Conservation (phyloP, 2,888 invertebrate species). For the Oligia latruncula region DNA sequence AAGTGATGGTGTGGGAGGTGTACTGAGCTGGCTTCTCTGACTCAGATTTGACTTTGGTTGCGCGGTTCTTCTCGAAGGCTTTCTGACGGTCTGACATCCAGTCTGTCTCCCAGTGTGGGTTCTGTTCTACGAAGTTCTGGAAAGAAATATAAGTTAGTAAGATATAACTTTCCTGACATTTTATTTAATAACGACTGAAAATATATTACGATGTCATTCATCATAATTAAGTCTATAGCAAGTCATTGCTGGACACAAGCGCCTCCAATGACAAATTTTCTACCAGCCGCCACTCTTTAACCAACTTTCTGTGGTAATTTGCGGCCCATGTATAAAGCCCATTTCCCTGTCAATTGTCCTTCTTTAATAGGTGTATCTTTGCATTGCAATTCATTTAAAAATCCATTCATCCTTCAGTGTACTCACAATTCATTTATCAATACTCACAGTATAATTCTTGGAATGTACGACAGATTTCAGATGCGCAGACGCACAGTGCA, state of each 20-base stretch:
- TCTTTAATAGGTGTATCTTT: neutral
- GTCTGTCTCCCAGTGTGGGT: constrained; percentile 96
- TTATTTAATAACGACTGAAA: neutral
- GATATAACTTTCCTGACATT: neutral
- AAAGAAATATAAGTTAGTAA: constrained; percentile 37
- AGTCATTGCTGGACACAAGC: neutral
- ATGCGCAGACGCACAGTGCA: constrained; percentile 96
- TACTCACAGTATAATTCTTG: constrained; percentile 94
- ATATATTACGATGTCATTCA: neutral
- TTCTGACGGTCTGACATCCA: constrained; percentile 96
- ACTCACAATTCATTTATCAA: neutral
- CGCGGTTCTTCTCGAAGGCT: constrained; percentile 90
- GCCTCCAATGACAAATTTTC: neutral
- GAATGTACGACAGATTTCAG: constrained; percentile 95
- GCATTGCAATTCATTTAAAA: neutral
- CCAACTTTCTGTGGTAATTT: neutral
- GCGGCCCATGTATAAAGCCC: neutral
- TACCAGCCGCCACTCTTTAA: neutral
- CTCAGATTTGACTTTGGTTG: constrained; percentile 74
- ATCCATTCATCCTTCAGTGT: neutral
- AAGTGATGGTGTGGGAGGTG: constrained; percentile 86
- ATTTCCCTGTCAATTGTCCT: neutral
- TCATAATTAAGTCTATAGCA: neutral
- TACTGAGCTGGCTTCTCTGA: constrained; percentile 76
- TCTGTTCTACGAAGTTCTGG: constrained; percentile 95